These are phyloP conservation scores for Ectobius pallidus DNA, from an alignment of 2,888 invertebrate species.

Conservation along the genomic window DNA sequence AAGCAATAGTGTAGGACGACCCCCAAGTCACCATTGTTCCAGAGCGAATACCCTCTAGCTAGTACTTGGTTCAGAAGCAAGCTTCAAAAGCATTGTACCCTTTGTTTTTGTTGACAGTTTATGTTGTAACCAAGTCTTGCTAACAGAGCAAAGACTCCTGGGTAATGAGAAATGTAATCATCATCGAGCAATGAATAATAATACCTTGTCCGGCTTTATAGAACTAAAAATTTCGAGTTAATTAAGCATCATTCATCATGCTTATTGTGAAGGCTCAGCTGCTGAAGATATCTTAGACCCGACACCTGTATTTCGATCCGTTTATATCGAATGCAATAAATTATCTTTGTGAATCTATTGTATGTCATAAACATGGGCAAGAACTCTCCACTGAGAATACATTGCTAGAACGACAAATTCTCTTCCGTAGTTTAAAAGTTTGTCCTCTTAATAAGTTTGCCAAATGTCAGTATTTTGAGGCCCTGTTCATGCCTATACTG, in stretches of 20 bases:
- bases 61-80: constrained; percentile 9
- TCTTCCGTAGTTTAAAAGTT: no score
- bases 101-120: constrained; percentile 29
- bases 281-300: neutral
- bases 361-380: no score
- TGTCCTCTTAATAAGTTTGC: no score
- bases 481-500: no score
- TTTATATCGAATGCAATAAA: no score
- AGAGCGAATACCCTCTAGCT: constrained; percentile 1
- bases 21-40: constrained; percentile 8
- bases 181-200: constrained; percentile 9
- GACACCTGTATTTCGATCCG: no score
- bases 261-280: neutral
- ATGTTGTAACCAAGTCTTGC: neutral
- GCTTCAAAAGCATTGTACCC: neutral
- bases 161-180: constrained; percentile 29
- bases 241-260: constrained; percentile 26
- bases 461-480: no score
- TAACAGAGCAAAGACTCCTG: constrained; percentile 6
- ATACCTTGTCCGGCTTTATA: neutral
- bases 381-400: no score
- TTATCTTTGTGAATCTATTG: no score
- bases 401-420: no score
- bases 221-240: neutral
- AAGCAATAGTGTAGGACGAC: neutral